A percentile compares a stretch with the other conserved stretches of the same genome.
Evolutionary conservation across 2,888 invertebrate species (phyloP).

Genomic region (Aphodius granarius): DNA sequence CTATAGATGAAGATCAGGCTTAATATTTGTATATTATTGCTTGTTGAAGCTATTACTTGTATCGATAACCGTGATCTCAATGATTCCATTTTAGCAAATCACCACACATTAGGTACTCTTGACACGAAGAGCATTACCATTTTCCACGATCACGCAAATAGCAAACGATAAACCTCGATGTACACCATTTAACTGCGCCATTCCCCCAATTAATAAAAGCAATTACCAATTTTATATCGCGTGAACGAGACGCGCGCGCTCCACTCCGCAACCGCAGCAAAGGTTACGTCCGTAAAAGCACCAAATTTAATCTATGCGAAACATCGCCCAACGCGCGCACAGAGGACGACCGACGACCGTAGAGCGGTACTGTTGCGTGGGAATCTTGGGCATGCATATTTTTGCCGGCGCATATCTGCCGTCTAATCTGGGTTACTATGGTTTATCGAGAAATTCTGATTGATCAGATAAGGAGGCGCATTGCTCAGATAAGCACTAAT

Average conservation of each 20-base stretch:
- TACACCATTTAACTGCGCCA: neutral
- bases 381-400: slow-evolving; percentile 43
- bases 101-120: neutral
- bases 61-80: neutral
- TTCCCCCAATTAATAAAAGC: neutral
- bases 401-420: slow-evolving; percentile 43
- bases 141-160: neutral
- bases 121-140: neutral
- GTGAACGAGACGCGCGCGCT: neutral
- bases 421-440: slow-evolving; percentile 44
- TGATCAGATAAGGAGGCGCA: neutral
- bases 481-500: neutral
- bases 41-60: neutral
- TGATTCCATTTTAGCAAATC: neutral
- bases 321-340: neutral
- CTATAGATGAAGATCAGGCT: too few species aligned
- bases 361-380: slow-evolving; percentile 37
- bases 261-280: neutral
- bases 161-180: neutral
- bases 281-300: neutral
- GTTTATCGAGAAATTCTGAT: slow-evolving; percentile 36
- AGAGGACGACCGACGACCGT: neutral
- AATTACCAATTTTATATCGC: neutral
- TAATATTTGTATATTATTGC: neutral
- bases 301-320: neutral